These are phyloP conservation scores for Paracentrotus lividus DNA, from an alignment of 53 echinoderm and acorn worm species.

Conservation along the genomic window DNA sequence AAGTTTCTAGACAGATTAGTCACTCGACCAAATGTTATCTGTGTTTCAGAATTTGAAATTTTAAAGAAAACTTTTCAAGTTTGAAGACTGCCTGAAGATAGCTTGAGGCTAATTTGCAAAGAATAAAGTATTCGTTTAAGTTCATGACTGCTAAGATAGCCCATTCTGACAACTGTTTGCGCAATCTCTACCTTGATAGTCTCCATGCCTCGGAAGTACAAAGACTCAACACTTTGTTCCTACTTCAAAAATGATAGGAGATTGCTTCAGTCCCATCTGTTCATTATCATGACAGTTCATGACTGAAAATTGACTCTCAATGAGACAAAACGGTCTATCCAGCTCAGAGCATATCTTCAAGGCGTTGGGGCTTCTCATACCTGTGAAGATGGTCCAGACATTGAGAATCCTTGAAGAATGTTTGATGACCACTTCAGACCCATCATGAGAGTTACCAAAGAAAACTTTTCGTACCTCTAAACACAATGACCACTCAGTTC, in stretches of 20 bases:
- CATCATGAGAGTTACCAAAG: too few relatives aligned
- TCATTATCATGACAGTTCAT: background rate
- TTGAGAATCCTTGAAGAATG: too few relatives aligned
- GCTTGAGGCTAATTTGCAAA: background rate
- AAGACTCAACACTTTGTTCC: background rate
- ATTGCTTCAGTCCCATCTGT: constrained; percentile 1
- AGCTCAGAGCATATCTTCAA: too few relatives aligned
- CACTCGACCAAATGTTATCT: too few relatives aligned
- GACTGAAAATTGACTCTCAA: background rate
- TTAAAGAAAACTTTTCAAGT: too few relatives aligned
- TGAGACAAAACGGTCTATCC: background rate
- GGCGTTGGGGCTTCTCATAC: too few relatives aligned
- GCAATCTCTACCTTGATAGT: constrained; percentile 92
- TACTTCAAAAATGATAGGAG: background rate
- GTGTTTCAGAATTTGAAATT: too few relatives aligned
- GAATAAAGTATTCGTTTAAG: background rate
- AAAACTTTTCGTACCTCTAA: too few relatives aligned
- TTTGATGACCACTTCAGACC: too few relatives aligned
- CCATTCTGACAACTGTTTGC: background rate
- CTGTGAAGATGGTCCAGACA: too few relatives aligned
- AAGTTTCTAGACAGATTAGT: too few relatives aligned
- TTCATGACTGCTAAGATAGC: background rate
- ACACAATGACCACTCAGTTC: too few relatives aligned
- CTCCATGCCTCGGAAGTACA: constrained; percentile 74
- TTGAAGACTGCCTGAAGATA: background rate